A percentile compares a stretch with the other conserved stretches of the same genome.
Evolutionary conservation across 2,888 invertebrate species (phyloP).

Genomic region (Venusia cambrica): DNA sequence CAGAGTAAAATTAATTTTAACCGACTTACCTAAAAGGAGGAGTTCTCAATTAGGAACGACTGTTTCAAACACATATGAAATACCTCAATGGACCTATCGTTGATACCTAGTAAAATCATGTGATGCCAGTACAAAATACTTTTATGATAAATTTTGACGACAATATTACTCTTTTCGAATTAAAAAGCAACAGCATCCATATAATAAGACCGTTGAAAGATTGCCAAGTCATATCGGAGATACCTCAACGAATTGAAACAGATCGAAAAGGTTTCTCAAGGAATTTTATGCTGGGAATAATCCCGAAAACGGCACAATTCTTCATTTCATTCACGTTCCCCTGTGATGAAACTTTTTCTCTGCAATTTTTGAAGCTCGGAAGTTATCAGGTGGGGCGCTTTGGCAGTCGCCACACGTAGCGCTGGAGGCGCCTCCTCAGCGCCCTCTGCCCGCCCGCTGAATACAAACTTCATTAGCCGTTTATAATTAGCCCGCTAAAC

Average conservation of each 20-base stretch:
- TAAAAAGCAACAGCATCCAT: not conserved
- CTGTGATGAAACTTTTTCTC: conserved; percentile 81
- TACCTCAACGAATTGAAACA: conserved; percentile 68
- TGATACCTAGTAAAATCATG: too few species aligned
- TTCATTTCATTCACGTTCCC: conserved; percentile 81
- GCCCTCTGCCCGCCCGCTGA: conserved; percentile 68
- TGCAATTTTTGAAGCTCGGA: conserved; percentile 78
- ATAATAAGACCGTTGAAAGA: not conserved
- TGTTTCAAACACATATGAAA: too few species aligned
- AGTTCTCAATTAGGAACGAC: too few species aligned
- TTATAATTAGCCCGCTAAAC: conserved; percentile 81
- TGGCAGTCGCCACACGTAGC: conserved; percentile 75
- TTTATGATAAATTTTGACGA: too few species aligned
- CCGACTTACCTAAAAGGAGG: too few species aligned
- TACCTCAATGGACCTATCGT: too few species aligned
- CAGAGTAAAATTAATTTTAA: too few species aligned
- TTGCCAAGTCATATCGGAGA: conserved; percentile 34
- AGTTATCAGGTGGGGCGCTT: conserved; percentile 77
- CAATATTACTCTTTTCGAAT: too few species aligned
- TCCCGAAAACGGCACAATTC: conserved; percentile 77
- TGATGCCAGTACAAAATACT: too few species aligned
- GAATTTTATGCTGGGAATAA: conserved; percentile 73
- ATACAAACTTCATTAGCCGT: conserved; percentile 82
- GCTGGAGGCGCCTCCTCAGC: conserved; percentile 55
- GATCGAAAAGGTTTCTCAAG: conserved; percentile 68